Conservation (phyloP, 2,888 invertebrate genomes). For the Hyles lineata region DNA sequence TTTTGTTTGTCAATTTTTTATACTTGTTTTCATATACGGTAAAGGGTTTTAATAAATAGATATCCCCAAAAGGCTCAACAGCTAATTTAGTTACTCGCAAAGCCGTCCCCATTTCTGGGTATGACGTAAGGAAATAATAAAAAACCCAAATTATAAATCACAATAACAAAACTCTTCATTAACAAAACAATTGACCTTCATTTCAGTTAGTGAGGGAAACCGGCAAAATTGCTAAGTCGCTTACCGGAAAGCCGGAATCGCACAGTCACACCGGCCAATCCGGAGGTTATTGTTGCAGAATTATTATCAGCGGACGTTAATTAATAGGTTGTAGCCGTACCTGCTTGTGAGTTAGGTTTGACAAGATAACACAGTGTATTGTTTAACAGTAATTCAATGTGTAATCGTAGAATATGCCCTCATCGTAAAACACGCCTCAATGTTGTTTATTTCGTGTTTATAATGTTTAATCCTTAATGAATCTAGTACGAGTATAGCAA, state of each 20-base stretch:
- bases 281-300: slow-evolving; percentile 22
- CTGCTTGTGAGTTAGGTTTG: slow-evolving; percentile 29
- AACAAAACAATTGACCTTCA: background rate
- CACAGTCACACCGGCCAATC: slow-evolving; percentile 27
- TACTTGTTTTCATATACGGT: too few relatives aligned
- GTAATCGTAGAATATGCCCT: too few relatives aligned
- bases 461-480: too few relatives aligned
- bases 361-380: slow-evolving; percentile 18
- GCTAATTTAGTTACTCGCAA: too few relatives aligned
- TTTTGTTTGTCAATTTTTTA: too few relatives aligned
- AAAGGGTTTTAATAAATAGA: too few relatives aligned
- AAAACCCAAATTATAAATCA: slow-evolving; percentile 2
- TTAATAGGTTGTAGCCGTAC: slow-evolving; percentile 27
- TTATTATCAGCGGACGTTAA: slow-evolving; percentile 30
- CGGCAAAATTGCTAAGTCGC: slow-evolving; percentile 8
- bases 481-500: too few relatives aligned
- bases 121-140: slow-evolving; percentile 6
- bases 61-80: too few relatives aligned
- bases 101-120: too few relatives aligned
- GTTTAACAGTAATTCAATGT: background rate
- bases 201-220: background rate
- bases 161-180: slow-evolving; percentile 18
- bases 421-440: too few relatives aligned
- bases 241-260: slow-evolving; percentile 22
- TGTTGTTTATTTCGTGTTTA: too few relatives aligned